Evolutionary conservation across 2,797 vertebrate genomes (phyloP).

Genomic region (Distichodus sexfasciatus): DNA sequence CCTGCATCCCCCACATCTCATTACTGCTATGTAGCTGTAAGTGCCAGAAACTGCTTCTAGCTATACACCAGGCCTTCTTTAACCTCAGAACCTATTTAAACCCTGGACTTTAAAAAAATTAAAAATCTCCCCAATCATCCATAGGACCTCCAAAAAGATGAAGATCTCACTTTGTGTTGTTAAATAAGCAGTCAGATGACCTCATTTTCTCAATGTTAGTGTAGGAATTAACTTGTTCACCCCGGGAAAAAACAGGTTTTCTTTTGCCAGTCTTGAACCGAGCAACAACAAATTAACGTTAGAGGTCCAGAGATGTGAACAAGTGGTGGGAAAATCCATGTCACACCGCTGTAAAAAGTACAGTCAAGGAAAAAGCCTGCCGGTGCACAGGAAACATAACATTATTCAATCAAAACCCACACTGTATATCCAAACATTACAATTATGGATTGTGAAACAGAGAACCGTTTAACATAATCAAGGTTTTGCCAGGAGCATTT

Average conservation of each 20-base stretch:
- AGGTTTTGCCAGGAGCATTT: no score
- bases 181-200: conserved; percentile 19
- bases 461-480: not conserved
- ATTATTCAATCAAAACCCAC: not conserved
- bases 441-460: not conserved
- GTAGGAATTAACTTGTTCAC: conserved; percentile 18
- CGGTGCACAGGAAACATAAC: not conserved
- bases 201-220: conserved; percentile 29
- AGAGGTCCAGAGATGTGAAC: not conserved
- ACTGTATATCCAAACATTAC: not conserved
- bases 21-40: conserved; percentile 17
- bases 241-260: conserved; percentile 1
- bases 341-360: not conserved
- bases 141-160: not conserved
- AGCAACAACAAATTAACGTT: not conserved
- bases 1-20: conserved; percentile 23
- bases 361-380: no score
- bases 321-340: not conserved
- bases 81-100: not conserved
- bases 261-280: not conserved
- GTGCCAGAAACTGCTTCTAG: conserved; percentile 33
- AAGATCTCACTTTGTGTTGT: not conserved
- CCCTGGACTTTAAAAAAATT: not conserved
- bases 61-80: conserved; percentile 15
- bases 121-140: conserved; percentile 27